phyloP scores from a whole-genome alignment of 1,140 invertebrate genomes.

The Venustaconcha ellipsiformis region DNA sequence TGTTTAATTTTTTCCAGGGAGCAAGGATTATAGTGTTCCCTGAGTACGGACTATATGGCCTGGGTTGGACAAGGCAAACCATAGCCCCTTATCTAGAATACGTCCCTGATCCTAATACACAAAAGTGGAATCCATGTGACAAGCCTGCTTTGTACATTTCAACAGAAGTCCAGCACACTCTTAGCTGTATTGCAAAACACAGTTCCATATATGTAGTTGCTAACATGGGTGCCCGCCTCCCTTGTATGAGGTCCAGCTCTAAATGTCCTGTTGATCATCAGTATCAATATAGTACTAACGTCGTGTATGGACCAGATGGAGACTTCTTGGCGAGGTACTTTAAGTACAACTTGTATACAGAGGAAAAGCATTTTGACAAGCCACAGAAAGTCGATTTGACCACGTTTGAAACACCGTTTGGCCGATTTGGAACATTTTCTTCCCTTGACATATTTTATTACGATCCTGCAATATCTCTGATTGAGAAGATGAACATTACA shows the following conservation, averaged over 20 bases:
- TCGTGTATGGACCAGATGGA: conserved; percentile 79
- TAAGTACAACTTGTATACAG: conserved; percentile 74
- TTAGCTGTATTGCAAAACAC: conserved; percentile 73
- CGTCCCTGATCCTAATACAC: conserved; percentile 44
- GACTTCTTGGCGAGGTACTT: conserved; percentile 76
- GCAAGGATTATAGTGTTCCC: conserved; percentile 88
- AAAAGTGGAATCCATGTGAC: conserved; percentile 48
- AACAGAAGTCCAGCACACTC: conserved; percentile 40
- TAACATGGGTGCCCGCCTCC: conserved; percentile 78
- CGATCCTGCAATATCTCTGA: conserved; percentile 71
- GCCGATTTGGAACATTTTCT: conserved; percentile 81
- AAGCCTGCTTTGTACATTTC: conserved; percentile 8
- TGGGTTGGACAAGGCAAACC: conserved; percentile 30
- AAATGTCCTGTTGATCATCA: conserved; percentile 1
- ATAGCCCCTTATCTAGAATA: conserved; percentile 47
- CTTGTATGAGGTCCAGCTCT: conserved; percentile 67
- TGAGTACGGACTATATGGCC: conserved; percentile 75
- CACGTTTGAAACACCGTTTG: conserved; percentile 79
- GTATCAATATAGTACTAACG: conserved; percentile 80
- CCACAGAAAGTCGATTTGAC: conserved; percentile 36
- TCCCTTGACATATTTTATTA: conserved; percentile 82
- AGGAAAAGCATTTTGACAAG: conserved; percentile 74
- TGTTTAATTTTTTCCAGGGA: conserved; percentile 67
- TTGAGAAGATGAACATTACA: conserved; percentile 72
- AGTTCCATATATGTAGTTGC: conserved; percentile 77